Evolutionary conservation across 1,140 invertebrate species (phyloP).

Genomic region (Sitobion miscanthi): DNA sequence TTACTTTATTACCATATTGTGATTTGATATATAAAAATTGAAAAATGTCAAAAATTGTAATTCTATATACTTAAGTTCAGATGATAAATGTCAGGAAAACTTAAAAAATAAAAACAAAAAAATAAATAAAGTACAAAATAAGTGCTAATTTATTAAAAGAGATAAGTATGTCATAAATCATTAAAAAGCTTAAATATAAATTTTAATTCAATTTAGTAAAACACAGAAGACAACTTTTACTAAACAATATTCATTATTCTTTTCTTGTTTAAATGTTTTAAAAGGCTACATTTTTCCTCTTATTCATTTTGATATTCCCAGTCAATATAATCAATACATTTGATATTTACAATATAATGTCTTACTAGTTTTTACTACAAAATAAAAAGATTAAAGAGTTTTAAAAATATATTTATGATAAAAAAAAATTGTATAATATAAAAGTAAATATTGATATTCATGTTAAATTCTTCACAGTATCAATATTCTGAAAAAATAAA

Average conservation of each 20-base stretch:
- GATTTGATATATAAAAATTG: no score
- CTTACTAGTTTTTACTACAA: neutral
- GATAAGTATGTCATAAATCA: neutral
- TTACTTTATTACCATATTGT: no score
- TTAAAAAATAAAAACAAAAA: no score
- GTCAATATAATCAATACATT: neutral
- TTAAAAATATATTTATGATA: neutral
- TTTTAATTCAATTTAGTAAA: neutral
- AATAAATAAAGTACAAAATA: neutral
- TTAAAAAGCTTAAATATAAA: neutral
- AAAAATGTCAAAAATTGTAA: no score
- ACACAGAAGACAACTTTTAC: neutral
- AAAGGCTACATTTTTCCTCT: neutral
- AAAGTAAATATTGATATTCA: neutral
- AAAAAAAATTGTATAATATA: neutral
- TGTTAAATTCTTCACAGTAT: neutral
- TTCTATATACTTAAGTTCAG: no score
- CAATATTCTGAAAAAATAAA: neutral
- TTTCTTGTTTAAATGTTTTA: neutral
- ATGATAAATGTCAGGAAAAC: no score
- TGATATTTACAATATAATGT: neutral
- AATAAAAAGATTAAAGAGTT: neutral
- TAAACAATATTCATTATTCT: neutral
- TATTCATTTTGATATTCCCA: neutral
- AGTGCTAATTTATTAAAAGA: slow-evolving; percentile 11